These are phyloP conservation scores for Lasioglossum vierecki DNA, from an alignment of 2,888 invertebrate species.

Conservation along the genomic window DNA sequence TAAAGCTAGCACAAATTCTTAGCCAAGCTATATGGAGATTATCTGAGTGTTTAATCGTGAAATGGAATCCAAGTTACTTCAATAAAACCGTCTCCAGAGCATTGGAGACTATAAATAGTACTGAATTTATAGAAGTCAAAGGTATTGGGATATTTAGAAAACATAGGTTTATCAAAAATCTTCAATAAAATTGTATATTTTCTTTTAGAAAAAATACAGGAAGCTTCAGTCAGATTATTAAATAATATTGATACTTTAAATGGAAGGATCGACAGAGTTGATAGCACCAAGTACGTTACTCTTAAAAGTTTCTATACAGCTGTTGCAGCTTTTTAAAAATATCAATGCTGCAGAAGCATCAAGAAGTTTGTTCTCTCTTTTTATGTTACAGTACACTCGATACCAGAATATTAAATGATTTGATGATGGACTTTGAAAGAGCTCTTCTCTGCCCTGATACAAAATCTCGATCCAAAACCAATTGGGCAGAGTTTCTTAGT, in stretches of 20 bases:
- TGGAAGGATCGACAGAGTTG: slow-evolving; percentile 66
- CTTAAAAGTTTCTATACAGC: slow-evolving; percentile 6
- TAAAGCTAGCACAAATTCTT: slow-evolving; percentile 75
- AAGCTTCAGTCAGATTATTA: slow-evolving; percentile 52
- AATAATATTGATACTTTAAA: slow-evolving; percentile 69
- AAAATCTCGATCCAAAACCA: slow-evolving; percentile 73
- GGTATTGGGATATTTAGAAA: slow-evolving; percentile 61
- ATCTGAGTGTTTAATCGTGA: slow-evolving; percentile 78
- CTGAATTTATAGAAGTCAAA: slow-evolving; percentile 57
- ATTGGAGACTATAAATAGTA: slow-evolving; percentile 67
- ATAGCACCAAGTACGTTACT: slow-evolving; percentile 63
- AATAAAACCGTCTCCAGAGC: slow-evolving; percentile 69
- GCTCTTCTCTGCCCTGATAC: slow-evolving; percentile 75
- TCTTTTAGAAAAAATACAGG: slow-evolving; percentile 63
- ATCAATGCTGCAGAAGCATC: neutral
- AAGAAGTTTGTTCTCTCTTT: slow-evolving; percentile 11
- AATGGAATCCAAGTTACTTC: slow-evolving; percentile 79
- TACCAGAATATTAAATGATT: slow-evolving; percentile 78
- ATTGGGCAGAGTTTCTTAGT: slow-evolving; percentile 66
- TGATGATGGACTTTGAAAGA: slow-evolving; percentile 76
- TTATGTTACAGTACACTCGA: slow-evolving; percentile 70
- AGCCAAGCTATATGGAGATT: slow-evolving; percentile 78
- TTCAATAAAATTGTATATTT: slow-evolving; percentile 27
- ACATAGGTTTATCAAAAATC: neutral
- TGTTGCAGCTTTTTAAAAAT: neutral